Base-by-base conservation (phyloP, 2,113 vertebrate species). In the Oncorhynchus gorbuscha region DNA sequence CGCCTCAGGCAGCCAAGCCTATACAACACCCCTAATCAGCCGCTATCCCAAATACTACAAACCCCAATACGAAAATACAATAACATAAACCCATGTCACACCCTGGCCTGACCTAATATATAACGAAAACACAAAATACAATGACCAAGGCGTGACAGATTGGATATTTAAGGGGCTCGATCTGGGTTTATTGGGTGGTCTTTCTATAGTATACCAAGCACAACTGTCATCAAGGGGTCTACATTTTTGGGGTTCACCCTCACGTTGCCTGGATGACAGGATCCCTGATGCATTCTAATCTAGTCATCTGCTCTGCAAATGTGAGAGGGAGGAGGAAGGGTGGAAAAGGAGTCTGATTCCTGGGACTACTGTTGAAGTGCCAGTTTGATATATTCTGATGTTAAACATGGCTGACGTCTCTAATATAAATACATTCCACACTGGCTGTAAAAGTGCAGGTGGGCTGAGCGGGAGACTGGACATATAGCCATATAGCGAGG, bases 291-390 rank as follows among this genome's bases (percentile, higher is more conserved):
- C 48, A 71, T 69, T 75, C 66, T 22, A 73, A 84, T 80, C 71
- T 58, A 61, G 71, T 89, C 91, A 89, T 91, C 84, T 90, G 88
- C 70, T 81, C 65, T 55, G 72, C 88, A 91, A 92, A 90, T 92
- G 89, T 88, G 76, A 58, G 68, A 4, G 32, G 59, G 39, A 45
- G 8, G 39, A 45, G 9, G 8, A 45, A 11, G 8, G 39, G 2
- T 11, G 39, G 70, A 74, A 69, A 79, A 22, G 28, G 66, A 55
- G 18, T 7, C 11, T 7, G 16, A 28, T 84, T 71, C 30, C 76
- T 81, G 16, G 26, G 22, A 51, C 59, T n/a, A 70, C 71, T 35
- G 75, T 68, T 76, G 9, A 71, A 74, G 18, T 45, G n/a, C 39
- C 14, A 74, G 28, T 79, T 73, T 75, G 16, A 78, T 76, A 55